Conservation (phyloP, 2,797 vertebrate species). For the Epinephelus malabaricus region DNA sequence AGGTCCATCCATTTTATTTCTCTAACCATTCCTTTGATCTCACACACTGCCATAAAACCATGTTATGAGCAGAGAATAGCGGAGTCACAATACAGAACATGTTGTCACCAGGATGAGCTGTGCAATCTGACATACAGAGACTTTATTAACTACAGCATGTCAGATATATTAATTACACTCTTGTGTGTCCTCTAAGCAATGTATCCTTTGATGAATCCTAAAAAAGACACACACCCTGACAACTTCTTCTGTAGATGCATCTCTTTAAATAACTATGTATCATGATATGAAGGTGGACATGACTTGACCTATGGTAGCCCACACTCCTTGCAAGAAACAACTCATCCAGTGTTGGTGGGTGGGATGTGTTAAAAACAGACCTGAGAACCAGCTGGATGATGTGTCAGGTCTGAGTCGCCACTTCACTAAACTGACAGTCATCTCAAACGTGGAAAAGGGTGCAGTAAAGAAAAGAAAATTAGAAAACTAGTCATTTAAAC, state of each 20-base stretch:
- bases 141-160: not conserved
- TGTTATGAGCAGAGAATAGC: not conserved
- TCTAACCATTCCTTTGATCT: not conserved
- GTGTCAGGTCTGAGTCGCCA: not conserved
- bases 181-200: not conserved
- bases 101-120: not conserved
- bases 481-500: not conserved
- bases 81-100: not conserved
- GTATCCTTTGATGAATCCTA: not conserved
- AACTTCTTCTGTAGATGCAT: not conserved
- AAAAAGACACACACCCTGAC: not conserved
- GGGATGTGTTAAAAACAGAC: slow-evolving; percentile 3
- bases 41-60: not conserved
- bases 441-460: not conserved
- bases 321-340: slow-evolving; percentile 10
- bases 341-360: not conserved
- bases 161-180: not conserved
- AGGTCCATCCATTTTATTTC: not conserved
- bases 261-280: slow-evolving; percentile 7
- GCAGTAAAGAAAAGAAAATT: not conserved
- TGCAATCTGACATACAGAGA: not conserved
- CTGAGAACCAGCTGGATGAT: not conserved
- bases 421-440: not conserved
- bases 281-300: slow-evolving; percentile 6
- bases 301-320: slow-evolving; percentile 1